Base-by-base conservation (phyloP, 2,113 vertebrate genomes). In the Cisticola juncidis region DNA sequence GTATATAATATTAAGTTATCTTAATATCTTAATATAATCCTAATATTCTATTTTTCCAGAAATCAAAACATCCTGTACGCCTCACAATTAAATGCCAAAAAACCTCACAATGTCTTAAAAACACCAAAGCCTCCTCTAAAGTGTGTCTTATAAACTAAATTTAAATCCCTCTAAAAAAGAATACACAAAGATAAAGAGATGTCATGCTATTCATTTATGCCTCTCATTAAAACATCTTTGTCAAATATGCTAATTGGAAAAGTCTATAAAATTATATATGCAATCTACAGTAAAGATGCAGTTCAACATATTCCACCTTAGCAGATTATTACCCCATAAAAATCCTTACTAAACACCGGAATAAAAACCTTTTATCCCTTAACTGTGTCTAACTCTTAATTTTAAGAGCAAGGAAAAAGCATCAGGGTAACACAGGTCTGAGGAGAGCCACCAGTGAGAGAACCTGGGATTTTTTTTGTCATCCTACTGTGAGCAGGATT, bases 311-410 rank as follows among this genome's bases (percentile, higher is more conserved):
- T 24, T 5, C 14, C 31, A 44, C 31, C 15, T 24, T 8, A 35
- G 44, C 14, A 14, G 45, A 56, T 56, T 12, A 36, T 66, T 56
- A 2, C 21, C 16, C 6, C 26, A 11, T 38, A 13, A 47, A 36
- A 31, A 66, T 54, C 20, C 25, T 24, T 24, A 24, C 14, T 45
- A 44, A 54, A 80, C 6, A 21, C n/a, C 12, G 17, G 56, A 56
- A 68, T 56, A 21, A 81, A 47, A 36, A 14, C 12, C 21, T 9
- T 76, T 61, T 48, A 33, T 61, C 45, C 33, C 25, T 31, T 45
- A 33, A 31, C 4, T 0, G 0, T 28, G 36, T 42, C 14, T 22
- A 79, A 45, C 8, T 36, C 26, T 45, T 25, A 9, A 56, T 25
- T 47, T 56, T 10, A 66, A 56, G 33, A 12, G 4, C 33, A 45